Evolutionary conservation across 2,888 invertebrate genomes (phyloP), one percentile per base, ranked within the genome.

Genomic region (Hyposoter didymator): DNA sequence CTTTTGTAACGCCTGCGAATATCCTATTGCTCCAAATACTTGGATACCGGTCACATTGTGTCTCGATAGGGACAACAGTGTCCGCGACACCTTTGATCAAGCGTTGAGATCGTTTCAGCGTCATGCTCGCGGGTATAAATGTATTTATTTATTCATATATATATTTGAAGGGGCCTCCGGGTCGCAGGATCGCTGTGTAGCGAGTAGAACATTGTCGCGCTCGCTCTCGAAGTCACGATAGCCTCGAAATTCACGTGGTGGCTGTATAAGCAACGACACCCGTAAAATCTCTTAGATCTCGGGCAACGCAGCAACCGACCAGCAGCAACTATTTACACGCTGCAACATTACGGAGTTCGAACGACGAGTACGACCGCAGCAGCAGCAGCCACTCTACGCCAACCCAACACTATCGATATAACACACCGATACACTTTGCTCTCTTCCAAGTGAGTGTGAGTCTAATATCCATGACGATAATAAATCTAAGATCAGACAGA

Each of bases 171-270:
- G 88, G 64, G 87, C 55, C 80, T 72, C 84, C 74, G 84, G 81
- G 78, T 84, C 76, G 76, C 32, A 17, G 59, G 43, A 52, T 49
- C 79, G 62, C 75, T 49, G 8, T 73, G 66, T 55, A 62, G 70
- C 43, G 39, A 62, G 49, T 45, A 84, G 35, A 72, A 80, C 66
- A 52, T 69, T 87, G 84, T 87, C 87, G 85, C 88, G 87, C 86
- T 88, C 88, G 88, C 87, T 87, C 84, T 67, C 49, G 88, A 10
- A 89, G 90, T 91, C 91, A 90, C 91, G 91, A 91, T 89, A 92
- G 90, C 91, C 90, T 92, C 91, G 91, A 92, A 92, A 91, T 91
- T 89, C 90, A 76, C 83, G 80, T 79, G 79, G 80, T 79, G 79
- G 67, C 80, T 78, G 75, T 79, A 28, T 28, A 66, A 74, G 67